Base-by-base conservation (phyloP, 2,113 vertebrate genomes). In the Neodontobutis hainanensis region DNA sequence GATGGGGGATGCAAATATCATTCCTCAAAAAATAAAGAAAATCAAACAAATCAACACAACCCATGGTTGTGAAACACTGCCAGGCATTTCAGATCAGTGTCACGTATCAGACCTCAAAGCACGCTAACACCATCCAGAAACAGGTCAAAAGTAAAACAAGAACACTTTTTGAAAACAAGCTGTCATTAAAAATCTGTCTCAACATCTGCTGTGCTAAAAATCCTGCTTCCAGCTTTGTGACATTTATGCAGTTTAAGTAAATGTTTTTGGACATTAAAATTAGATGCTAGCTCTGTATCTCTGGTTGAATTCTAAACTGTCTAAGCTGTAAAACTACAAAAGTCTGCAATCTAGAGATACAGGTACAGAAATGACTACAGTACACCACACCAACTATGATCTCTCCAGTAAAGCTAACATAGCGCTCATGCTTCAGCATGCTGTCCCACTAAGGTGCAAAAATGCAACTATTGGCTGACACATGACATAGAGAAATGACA, bases 391-490 rank as follows among this genome's bases (percentile, higher is more conserved):
- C 65, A 75, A 70, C 55, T 56, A 57, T 71, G 77, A 72, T 81
- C 77, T 81, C 73, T 80, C 84, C 72, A 11, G 56, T 53, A 55
- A 75, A 70, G 82, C 88, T 85, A 87, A 86, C 67, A 78, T 46
- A 76, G 86, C 87, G 74, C 77, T 87, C 90, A 89, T 91, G 90
- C 90, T 85, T 80, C 58, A 73, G 75, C 90, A 91, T 91, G 88
- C 90, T 68, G 73, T 84, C 81, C 88, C 82, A 76, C 80, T 87
- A 84, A 77, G 66, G 85, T 87, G 87, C 85, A 86, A 69, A 84
- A 87, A 88, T 89, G 86, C 80, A 89, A 69, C 84, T 75, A 85
- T 59, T 76, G 78, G 76, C 79, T 80, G 84, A 87, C 82, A 90
- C 83, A 89, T 80, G 77, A 89, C 82, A 90, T 73, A 86, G 63